Evolutionary conservation across 2,797 vertebrate genomes (phyloP), one percentile per base, ranked within the genome.

Genomic region (Pantherophis alleghaniensis): DNA sequence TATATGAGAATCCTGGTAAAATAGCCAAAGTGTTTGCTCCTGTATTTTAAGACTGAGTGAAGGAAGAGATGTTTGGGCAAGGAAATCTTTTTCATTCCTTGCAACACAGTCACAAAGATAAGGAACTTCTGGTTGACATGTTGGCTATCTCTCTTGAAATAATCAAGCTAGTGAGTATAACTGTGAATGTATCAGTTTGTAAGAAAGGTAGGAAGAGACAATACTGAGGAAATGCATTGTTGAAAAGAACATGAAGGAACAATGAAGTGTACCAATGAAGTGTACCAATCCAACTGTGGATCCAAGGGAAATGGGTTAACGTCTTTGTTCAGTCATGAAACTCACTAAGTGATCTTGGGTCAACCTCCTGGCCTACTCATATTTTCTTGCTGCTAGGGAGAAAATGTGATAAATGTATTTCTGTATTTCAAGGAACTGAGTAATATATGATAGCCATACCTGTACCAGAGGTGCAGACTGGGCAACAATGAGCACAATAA

Each of bases 401-500:
- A 83, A 83, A 83, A 47, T 83, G 37, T 47, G 74, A 47, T 47
- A 47, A 5, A 83, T 83, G 11, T 24, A 83, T 37, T 74, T 74
- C 69, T 74, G 7, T 37, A 74, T 42, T 47, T 47, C 74, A 83
- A 87, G 60, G 16, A 14, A 66, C 12, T 53, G 20, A 20, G 32
- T 88, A 88, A 93, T 37, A 24, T 42, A 86, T 59, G 51, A 47
- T 86, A 42, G 94, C 22, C 96, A 47, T 98, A 99, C 99, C 99
- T 99, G 99, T n/a, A 98, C 98, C 95, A 99, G 97, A 69, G 98
- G 98, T 0, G 98, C 99, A 56, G 99, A 98, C 95, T 99, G 98
- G 0, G 99, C 99, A 94, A 99, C 99, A n/a, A 99, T 97, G 66
- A 99, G 97, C 94, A 99, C 99, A 0, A 99, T 98, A 93, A 99